phyloP scores from a whole-genome alignment of 2,797 vertebrate genomes.

The Galagoides demidoff region DNA sequence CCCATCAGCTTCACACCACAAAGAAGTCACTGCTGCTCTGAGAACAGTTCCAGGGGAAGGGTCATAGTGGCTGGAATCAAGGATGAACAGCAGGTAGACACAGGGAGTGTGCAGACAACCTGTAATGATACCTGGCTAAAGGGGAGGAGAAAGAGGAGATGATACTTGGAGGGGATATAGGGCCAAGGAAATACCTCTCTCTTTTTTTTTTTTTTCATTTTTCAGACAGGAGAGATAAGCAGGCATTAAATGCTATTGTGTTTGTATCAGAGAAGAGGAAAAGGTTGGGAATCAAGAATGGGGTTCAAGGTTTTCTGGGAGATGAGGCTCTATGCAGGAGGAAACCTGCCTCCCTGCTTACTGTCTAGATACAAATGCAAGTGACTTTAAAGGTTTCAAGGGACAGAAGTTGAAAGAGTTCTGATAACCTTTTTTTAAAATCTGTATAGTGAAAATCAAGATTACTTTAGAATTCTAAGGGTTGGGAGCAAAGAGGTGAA shows the following conservation, averaged over 20 bases:
- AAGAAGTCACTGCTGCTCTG: neutral
- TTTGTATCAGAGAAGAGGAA: neutral
- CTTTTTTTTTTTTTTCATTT: neutral
- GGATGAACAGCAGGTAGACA: neutral
- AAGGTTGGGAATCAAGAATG: neutral
- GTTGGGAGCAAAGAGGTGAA: neutral
- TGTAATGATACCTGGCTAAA: too few species aligned
- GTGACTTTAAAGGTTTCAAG: neutral
- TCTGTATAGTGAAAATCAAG: neutral
- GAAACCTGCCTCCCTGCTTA: neutral
- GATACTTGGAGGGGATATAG: fast-evolving
- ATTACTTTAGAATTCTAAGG: neutral
- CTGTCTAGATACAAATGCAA: neutral
- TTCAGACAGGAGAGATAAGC: neutral
- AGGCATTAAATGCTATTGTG: neutral
- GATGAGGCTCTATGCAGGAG: fast-evolving
- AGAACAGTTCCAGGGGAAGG: neutral
- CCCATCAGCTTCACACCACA: neutral
- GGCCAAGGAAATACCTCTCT: neutral
- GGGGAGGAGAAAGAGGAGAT: neutral
- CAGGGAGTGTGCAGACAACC: neutral
- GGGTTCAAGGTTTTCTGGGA: neutral
- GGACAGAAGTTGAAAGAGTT: neutral
- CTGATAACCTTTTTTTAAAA: neutral
- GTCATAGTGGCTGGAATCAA: fast-evolving